phyloP scores from a whole-genome alignment of 2,888 invertebrate species.

The Nipponacmea schrenckii region DNA sequence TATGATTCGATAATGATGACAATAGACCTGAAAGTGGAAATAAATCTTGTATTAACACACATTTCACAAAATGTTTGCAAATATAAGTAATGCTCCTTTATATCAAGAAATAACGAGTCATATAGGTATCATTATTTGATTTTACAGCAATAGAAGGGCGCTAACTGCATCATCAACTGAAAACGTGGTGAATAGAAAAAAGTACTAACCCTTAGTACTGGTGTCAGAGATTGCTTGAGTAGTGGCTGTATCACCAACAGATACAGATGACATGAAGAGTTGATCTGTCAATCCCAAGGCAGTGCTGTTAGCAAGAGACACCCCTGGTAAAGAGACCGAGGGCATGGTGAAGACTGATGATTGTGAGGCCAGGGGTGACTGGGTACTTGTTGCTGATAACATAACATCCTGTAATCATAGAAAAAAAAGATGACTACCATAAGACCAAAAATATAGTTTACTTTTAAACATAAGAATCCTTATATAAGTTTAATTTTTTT shows the following conservation, averaged over 20 bases:
- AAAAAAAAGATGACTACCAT: background rate
- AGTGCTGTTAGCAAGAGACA: slow-evolving; percentile 54
- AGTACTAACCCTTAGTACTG: slow-evolving; percentile 44
- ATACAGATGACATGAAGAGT: slow-evolving; percentile 60
- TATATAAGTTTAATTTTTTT: background rate
- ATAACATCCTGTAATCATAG: slow-evolving; percentile 64
- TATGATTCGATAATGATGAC: slow-evolving; percentile 52
- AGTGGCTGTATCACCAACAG: slow-evolving; percentile 49
- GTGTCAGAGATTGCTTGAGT: slow-evolving; percentile 37
- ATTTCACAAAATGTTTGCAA: too few species aligned
- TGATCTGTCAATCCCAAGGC: slow-evolving; percentile 57
- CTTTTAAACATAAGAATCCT: background rate
- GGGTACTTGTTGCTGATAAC: slow-evolving; percentile 65
- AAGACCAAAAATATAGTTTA: background rate
- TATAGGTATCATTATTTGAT: too few species aligned
- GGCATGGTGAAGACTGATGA: slow-evolving; percentile 63
- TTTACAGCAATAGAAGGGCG: too few species aligned
- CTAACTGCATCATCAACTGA: too few species aligned
- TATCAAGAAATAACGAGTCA: too few species aligned
- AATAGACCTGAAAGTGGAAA: slow-evolving; percentile 36
- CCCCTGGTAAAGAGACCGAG: slow-evolving; percentile 52
- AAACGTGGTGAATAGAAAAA: too few species aligned
- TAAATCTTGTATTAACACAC: background rate
- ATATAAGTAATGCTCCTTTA: too few species aligned
- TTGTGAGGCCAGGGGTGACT: slow-evolving; percentile 64